These are phyloP conservation scores for Stegostoma tigrinum DNA, from an alignment of 2,113 vertebrate genomes.

Conservation along the genomic window DNA sequence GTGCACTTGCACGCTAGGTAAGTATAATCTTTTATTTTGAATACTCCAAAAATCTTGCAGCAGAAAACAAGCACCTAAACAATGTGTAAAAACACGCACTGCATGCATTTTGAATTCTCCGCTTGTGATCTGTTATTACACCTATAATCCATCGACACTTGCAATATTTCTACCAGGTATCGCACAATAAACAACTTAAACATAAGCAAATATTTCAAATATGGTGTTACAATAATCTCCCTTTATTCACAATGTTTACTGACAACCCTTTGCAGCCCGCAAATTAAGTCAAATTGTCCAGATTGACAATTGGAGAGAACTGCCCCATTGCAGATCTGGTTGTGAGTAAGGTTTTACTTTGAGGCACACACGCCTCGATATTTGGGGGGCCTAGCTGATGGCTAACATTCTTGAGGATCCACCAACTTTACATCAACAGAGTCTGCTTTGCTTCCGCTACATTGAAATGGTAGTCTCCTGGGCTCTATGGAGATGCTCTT, in stretches of 20 bases:
- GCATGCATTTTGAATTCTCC: background rate
- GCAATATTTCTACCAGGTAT: background rate
- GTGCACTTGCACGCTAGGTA: background rate
- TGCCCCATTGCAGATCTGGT: background rate
- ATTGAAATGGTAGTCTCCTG: conserved; percentile 11
- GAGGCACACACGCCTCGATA: background rate
- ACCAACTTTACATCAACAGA: background rate
- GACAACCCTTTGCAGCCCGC: background rate
- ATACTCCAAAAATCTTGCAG: background rate
- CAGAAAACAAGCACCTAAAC: background rate
- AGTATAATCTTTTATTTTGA: background rate
- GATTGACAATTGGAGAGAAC: background rate
- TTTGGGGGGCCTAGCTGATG: background rate
- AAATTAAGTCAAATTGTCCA: background rate
- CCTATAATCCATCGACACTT: background rate
- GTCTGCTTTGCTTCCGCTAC: conserved; percentile 18
- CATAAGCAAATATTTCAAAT: background rate
- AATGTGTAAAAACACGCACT: background rate
- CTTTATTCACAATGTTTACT: background rate
- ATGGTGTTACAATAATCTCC: background rate
- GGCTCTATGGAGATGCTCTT: conserved; percentile 10
- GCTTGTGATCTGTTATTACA: background rate
- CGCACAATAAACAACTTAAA: background rate
- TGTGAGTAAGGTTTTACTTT: background rate
- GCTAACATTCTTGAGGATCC: background rate